These are phyloP conservation scores for Larimichthys crocea DNA, from an alignment of 2,113 vertebrate species.

Conservation along the genomic window DNA sequence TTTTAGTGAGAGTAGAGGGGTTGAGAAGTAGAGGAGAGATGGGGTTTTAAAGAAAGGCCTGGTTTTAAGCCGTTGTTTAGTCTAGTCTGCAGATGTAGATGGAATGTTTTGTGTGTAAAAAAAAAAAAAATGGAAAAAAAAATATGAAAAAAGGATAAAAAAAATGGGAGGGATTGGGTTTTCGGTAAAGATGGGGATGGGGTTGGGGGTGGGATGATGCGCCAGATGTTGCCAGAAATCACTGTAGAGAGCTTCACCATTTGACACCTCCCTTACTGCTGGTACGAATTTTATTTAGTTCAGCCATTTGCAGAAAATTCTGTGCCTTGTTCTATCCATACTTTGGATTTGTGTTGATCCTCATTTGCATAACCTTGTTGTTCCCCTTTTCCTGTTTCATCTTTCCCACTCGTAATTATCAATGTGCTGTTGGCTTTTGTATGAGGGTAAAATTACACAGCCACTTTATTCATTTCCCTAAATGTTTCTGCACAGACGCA, in stretches of 20 bases:
- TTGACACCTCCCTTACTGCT: slow-evolving; percentile 90
- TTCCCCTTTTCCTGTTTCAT: slow-evolving; percentile 45
- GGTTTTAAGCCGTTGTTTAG: slow-evolving; percentile 80
- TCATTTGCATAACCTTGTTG: slow-evolving; percentile 74
- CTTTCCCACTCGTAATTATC: slow-evolving; percentile 58
- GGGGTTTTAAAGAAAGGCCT: slow-evolving; percentile 65
- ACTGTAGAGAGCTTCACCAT: slow-evolving; percentile 94
- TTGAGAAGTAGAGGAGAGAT: slow-evolving; percentile 24
- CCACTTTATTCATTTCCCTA: slow-evolving; percentile 71
- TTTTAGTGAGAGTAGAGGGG: slow-evolving; percentile 47
- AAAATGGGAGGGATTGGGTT: slow-evolving; percentile 40
- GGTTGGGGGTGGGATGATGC: slow-evolving; percentile 30
- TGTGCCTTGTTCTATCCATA: slow-evolving; percentile 93
- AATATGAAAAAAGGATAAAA: slow-evolving; percentile 48
- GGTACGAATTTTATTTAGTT: slow-evolving; percentile 89
- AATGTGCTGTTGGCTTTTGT: slow-evolving; percentile 79
- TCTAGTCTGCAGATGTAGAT: slow-evolving; percentile 82
- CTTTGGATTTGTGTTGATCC: slow-evolving; percentile 70
- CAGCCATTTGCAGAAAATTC: slow-evolving; percentile 96
- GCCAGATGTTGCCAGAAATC: slow-evolving; percentile 84
- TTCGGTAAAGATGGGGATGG: slow-evolving; percentile 35
- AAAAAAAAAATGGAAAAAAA: slow-evolving; percentile 43
- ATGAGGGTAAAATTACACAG: slow-evolving; percentile 78
- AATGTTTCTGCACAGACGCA: slow-evolving; percentile 66
- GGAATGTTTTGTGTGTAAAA: slow-evolving; percentile 80